Evolutionary conservation across 2,113 vertebrate species (phyloP), one percentile per base, ranked within the genome.

Genomic region (Anguilla japonica): DNA sequence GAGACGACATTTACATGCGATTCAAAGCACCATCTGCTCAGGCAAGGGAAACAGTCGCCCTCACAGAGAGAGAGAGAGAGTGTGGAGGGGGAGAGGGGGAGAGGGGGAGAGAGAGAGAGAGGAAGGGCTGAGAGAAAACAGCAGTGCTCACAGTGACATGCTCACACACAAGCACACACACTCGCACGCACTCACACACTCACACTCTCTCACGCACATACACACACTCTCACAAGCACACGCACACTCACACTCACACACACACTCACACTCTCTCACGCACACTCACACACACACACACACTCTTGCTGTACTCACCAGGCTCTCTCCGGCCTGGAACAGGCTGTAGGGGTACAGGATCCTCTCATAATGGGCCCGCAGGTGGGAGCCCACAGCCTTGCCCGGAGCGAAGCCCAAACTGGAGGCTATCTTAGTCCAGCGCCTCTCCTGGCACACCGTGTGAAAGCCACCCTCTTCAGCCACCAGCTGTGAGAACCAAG

Each of bases 391-490:
- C 89, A 99, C 96, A 0, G 98, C 98, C 83, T 98, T 99, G 88
- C 98, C 98, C 20, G 98, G 97, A 89, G 97, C 96, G 93, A 99
- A 99, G 39, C 98, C 98, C 98, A 99, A 97, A 93, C 95, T 98
- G 2, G 97, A 95, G 7, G 98, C 98, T 88, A 99, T 98, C 94
- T 96, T 98, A 83, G 97, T 98, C 98, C 98, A 99, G 90, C 97
- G 97, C 85, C 98, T 96, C 53, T 99, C 98, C 91, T 96, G 97
- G 94, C 98, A 99, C 83, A 99, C 97, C 0, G 96, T 92, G 84
- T 99, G 97, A 91, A 99, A 99, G 8, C 98, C 97, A 88, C 98
- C 98, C 91, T 99, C 98, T 88, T 99, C 98, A 88, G 96, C 96
- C 87, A 99, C 98, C 93, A 99, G 94, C 98, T 99, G 90, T 22